These are phyloP conservation scores for Delichon dasypus DNA, from an alignment of 2,797 vertebrate species.

Conservation along the genomic window DNA sequence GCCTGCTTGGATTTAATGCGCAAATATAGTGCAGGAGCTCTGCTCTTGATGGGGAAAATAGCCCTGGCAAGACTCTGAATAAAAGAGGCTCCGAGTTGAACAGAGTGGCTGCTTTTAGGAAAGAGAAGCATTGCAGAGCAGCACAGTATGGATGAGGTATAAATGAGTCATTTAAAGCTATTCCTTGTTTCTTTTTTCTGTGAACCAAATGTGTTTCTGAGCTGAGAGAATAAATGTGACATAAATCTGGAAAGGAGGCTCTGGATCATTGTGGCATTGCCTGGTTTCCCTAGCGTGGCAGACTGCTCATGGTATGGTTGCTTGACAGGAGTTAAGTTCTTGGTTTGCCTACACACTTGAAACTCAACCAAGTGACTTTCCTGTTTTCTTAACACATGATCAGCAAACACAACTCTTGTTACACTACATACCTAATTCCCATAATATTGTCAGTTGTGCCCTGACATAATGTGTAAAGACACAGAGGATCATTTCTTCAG, in stretches of 20 bases:
- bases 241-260: constrained; percentile 47
- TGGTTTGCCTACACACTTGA: constrained; percentile 58
- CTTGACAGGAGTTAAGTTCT: constrained; percentile 33
- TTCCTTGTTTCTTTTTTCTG: not conserved
- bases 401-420: constrained; percentile 53
- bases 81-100: not conserved
- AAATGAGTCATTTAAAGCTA: constrained; percentile 18
- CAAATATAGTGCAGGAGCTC: not conserved
- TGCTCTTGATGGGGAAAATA: not conserved
- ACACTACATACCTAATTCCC: constrained; percentile 38
- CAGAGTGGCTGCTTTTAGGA: not conserved
- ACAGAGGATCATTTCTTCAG: not conserved
- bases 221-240: constrained; percentile 53
- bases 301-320: constrained; percentile 5
- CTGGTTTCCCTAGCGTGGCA: not conserved
- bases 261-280: constrained; percentile 11
- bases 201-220: constrained; percentile 34
- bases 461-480: constrained; percentile 53
- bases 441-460: constrained; percentile 58
- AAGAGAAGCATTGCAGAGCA: not conserved
- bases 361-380: constrained; percentile 51
- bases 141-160: not conserved
- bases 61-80: not conserved
- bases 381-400: constrained; percentile 59
- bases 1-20: not conserved